Conservation (phyloP, 1,140 invertebrate species). For the Carcinoscorpius rotundicauda region DNA sequence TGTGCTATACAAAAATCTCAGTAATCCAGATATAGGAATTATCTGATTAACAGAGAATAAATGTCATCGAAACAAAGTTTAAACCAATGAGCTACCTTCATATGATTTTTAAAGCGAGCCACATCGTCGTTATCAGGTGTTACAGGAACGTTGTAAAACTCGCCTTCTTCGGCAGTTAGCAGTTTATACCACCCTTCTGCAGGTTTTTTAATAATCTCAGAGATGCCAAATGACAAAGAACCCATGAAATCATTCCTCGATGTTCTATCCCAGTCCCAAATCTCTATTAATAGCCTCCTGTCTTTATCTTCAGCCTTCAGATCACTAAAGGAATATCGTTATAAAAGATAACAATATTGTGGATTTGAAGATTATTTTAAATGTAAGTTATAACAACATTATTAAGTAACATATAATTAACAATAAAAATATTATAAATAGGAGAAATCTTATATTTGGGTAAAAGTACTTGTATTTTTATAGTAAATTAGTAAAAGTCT, state of each 20-base stretch:
- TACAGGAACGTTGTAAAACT: conserved; percentile 96
- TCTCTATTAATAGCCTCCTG: conserved; percentile 85
- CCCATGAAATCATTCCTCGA: conserved; percentile 99
- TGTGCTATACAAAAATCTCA: too few relatives aligned
- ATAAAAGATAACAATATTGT: not conserved
- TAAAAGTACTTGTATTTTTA: too few relatives aligned
- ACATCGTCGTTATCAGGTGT: conserved; percentile 84
- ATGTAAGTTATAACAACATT: not conserved
- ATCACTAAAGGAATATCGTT: conserved; percentile 48
- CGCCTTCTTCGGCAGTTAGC: conserved; percentile 92
- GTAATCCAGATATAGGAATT: too few relatives aligned
- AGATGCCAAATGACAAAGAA: conserved; percentile 94
- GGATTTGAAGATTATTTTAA: not conserved
- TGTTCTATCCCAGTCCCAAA: conserved; percentile 99
- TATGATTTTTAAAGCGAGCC: conserved; percentile 67
- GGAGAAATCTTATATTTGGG: too few relatives aligned
- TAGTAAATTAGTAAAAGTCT: too few relatives aligned
- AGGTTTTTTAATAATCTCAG: conserved; percentile 78
- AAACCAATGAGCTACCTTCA: conserved; percentile 45
- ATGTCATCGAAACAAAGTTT: too few relatives aligned
- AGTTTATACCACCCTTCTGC: conserved; percentile 97
- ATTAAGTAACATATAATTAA: too few relatives aligned
- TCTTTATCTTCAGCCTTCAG: conserved; percentile 92
- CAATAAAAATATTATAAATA: too few relatives aligned
- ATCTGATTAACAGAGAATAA: too few relatives aligned